Conservation (phyloP, 2,888 invertebrate species). For the Himalopsyche anomala region DNA sequence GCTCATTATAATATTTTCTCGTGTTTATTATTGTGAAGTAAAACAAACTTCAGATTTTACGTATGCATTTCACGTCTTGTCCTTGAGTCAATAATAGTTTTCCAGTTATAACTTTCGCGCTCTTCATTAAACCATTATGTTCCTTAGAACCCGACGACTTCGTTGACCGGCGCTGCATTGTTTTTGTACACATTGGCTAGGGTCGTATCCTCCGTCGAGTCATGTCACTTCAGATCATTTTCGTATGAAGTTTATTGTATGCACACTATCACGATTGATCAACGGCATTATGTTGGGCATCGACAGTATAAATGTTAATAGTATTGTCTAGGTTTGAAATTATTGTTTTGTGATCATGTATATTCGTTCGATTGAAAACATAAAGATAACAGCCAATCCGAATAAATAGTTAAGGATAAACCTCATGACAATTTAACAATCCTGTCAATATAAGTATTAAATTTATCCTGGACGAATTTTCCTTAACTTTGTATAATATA, state of each 20-base stretch:
- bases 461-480: too few relatives aligned
- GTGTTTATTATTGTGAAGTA: constrained; percentile 36
- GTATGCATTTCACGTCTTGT: constrained; percentile 44
- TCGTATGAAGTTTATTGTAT: not conserved
- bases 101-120: constrained; percentile 53
- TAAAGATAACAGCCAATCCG: too few relatives aligned
- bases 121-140: constrained; percentile 20
- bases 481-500: too few relatives aligned
- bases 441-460: too few relatives aligned
- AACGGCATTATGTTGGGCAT: not conserved
- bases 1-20: constrained; percentile 29
- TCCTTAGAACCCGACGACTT: constrained; percentile 19
- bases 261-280: constrained; percentile 24
- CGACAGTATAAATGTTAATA: not conserved
- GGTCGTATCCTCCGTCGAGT: not conserved
- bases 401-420: too few relatives aligned
- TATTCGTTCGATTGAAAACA: not conserved
- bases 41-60: not conserved
- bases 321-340: constrained; percentile 5
- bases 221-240: constrained; percentile 17
- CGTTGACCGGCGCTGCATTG: not conserved
- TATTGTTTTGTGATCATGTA: not conserved
- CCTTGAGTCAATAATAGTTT: constrained; percentile 60
- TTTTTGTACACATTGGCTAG: constrained; percentile 8
- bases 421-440: too few relatives aligned